Conservation (phyloP, 2,113 vertebrate genomes). For the Orientallactaga bullata region DNA sequence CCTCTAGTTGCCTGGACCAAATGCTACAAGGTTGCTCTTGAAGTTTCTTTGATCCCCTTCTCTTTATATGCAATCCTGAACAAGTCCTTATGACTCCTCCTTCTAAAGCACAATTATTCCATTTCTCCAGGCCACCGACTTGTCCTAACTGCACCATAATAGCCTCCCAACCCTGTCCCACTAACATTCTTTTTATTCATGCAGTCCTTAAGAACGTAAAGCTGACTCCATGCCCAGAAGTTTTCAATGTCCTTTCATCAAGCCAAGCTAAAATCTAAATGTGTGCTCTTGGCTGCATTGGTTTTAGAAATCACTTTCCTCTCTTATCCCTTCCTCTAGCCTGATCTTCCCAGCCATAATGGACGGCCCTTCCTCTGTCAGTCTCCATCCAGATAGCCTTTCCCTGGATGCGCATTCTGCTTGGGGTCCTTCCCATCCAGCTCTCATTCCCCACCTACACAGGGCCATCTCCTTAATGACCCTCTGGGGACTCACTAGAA, state of each 20-base stretch:
- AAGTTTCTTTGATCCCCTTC: neutral
- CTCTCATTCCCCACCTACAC: rapidly evolving
- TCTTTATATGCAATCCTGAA: neutral
- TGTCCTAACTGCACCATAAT: neutral
- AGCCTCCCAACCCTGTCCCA: neutral
- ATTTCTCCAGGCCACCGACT: neutral
- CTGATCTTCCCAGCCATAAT: neutral
- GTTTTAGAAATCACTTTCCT: neutral
- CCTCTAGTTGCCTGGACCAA: neutral
- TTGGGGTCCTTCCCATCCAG: neutral
- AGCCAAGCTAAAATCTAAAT: neutral
- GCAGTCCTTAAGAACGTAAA: neutral
- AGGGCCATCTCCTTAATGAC: neutral
- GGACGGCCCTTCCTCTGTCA: neutral
- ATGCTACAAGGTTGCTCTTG: neutral
- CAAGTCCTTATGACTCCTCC: neutral
- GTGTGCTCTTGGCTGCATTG: neutral
- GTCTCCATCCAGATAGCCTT: neutral
- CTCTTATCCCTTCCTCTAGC: neutral
- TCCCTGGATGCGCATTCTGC: neutral
- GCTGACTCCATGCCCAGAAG: neutral
- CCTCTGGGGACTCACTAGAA: neutral
- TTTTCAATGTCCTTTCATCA: neutral
- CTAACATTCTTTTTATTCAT: neutral
- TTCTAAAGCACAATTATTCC: neutral